A percentile compares a stretch with the other conserved stretches of the same genome.
Evolutionary conservation across 2,797 vertebrate genomes (phyloP).

Genomic region (Poeciliopsis turneri): DNA sequence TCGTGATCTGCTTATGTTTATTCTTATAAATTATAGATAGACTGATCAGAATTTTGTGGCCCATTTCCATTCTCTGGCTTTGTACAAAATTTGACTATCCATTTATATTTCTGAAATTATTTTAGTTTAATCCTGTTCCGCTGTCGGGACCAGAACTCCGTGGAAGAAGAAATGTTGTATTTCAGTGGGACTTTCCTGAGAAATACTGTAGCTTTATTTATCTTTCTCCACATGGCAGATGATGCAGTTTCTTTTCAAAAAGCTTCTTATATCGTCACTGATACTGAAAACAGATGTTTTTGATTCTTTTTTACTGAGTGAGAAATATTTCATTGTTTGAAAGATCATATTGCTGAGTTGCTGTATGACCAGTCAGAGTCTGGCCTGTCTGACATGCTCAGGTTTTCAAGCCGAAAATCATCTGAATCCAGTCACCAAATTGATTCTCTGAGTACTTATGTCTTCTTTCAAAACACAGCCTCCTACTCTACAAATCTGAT

Average conservation of each 20-base stretch:
- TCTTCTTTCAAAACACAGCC: neutral
- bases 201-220: neutral
- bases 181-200: neutral
- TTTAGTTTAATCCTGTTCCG: neutral
- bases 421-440: neutral
- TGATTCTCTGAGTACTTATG: neutral
- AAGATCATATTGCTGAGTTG: neutral
- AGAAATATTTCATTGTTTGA: neutral
- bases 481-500: neutral
- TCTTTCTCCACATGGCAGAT: neutral
- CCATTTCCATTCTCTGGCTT: neutral
- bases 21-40: neutral
- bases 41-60: neutral
- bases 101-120: neutral
- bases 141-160: neutral
- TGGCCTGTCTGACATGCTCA: no score
- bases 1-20: slow-evolving; percentile 48
- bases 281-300: neutral
- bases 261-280: neutral
- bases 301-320: neutral
- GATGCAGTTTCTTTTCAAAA: neutral
- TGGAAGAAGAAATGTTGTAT: neutral
- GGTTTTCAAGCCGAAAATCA: neutral
- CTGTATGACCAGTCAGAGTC: neutral
- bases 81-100: neutral